Conservation (phyloP, 2,797 vertebrate genomes). For the Crossoptilon crossoptilon region DNA sequence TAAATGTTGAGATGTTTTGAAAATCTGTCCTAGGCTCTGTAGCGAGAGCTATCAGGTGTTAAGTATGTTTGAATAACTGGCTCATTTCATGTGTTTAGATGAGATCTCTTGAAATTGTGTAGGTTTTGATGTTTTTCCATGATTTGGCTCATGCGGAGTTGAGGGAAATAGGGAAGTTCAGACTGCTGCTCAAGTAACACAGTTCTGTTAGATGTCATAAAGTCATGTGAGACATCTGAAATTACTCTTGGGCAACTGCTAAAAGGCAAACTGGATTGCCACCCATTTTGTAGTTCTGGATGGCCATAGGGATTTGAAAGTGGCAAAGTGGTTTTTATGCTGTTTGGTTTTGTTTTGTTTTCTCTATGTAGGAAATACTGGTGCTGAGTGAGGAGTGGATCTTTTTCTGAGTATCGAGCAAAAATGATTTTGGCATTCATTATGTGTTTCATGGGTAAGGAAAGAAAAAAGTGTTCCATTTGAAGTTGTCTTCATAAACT, state of each 20-base stretch:
- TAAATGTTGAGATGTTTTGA: background rate
- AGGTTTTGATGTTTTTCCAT: background rate
- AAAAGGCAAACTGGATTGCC: background rate
- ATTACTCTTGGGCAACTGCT: background rate
- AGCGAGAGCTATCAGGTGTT: background rate
- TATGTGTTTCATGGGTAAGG: slow-evolving; percentile 10
- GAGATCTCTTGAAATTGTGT: background rate
- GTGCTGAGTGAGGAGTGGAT: background rate
- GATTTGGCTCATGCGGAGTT: background rate
- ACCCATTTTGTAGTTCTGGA: background rate
- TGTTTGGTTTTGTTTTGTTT: background rate
- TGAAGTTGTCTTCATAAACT: slow-evolving; percentile 53
- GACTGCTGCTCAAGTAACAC: background rate
- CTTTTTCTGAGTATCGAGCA: slow-evolving; percentile 7
- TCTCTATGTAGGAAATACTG: background rate
- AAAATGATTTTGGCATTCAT: slow-evolving; percentile 39
- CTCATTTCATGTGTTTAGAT: background rate
- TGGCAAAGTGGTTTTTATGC: background rate
- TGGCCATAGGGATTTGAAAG: background rate
- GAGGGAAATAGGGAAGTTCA: background rate
- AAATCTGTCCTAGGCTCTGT: background rate
- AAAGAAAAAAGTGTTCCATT: slow-evolving; percentile 33
- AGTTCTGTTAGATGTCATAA: background rate
- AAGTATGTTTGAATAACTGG: background rate
- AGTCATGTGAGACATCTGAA: background rate